These are phyloP conservation scores for Zoroaster sp. DNA, from an alignment of 53 echinoderm and acorn worm genomes.

Conservation along the genomic window DNA sequence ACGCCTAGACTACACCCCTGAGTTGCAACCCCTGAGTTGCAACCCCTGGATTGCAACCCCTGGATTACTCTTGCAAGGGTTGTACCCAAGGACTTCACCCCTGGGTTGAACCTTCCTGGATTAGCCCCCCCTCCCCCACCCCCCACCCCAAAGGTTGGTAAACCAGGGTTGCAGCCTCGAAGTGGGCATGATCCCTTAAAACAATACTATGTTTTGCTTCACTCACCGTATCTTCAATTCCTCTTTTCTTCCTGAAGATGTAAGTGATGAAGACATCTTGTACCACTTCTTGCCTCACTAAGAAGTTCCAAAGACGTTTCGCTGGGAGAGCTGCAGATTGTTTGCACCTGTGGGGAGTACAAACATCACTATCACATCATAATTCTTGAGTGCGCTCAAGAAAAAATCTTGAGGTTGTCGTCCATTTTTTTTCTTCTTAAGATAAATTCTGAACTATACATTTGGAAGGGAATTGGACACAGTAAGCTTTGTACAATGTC, in stretches of 20 bases:
- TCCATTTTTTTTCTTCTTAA: too few species aligned
- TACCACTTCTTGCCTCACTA: conserved; percentile 87
- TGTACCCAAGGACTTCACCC: too few species aligned
- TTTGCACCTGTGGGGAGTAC: conserved; percentile 57
- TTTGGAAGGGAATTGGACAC: too few species aligned
- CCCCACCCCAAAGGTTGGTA: neutral
- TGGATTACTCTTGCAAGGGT: too few species aligned
- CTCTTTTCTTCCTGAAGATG: conserved; percentile 94
- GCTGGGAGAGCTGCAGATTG: conserved; percentile 67
- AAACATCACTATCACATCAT: neutral
- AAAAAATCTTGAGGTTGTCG: too few species aligned
- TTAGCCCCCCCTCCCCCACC: neutral
- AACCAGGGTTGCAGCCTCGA: neutral
- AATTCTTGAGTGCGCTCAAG: neutral
- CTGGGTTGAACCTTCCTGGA: too few species aligned
- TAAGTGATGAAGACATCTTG: conserved; percentile 97
- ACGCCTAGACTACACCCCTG: too few species aligned
- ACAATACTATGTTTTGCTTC: neutral
- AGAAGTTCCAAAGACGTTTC: conserved; percentile 92
- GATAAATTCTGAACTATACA: too few species aligned
- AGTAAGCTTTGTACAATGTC: too few species aligned
- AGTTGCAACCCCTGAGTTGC: too few species aligned
- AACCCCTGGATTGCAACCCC: too few species aligned
- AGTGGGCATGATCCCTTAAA: neutral
- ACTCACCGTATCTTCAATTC: conserved; percentile 69